These are phyloP conservation scores for Nezara viridula DNA, from an alignment of 2,888 invertebrate genomes.

Conservation along the genomic window DNA sequence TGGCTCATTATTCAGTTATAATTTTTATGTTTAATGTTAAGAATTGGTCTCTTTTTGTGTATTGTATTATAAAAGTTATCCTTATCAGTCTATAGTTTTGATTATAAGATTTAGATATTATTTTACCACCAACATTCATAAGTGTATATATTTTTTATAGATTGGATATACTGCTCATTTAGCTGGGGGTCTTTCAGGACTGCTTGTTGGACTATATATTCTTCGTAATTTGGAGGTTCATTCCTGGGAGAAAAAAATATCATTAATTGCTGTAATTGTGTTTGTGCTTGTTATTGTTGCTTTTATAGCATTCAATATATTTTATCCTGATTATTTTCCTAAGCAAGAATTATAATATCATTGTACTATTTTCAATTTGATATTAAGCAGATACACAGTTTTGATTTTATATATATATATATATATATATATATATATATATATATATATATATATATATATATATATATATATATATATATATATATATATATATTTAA, in stretches of 20 bases:
- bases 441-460: no score
- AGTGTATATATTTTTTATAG: conserved; percentile 68
- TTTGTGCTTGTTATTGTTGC: conserved; percentile 80
- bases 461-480: no score
- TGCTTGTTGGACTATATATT: conserved; percentile 85
- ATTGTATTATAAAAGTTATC: not conserved
- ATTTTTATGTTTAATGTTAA: no score
- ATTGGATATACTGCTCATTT: conserved; percentile 96
- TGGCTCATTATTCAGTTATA: no score
- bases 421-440: no score
- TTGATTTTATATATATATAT: no score
- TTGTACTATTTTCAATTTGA: not conserved
- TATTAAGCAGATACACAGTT: not conserved
- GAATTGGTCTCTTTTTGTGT: no score
- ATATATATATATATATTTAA: no score
- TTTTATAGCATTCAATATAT: conserved; percentile 81
- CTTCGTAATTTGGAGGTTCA: conserved; percentile 85
- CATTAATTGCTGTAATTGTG: conserved; percentile 84
- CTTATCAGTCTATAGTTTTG: not conserved
- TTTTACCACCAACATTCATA: not conserved
- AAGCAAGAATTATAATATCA: conserved; percentile 61
- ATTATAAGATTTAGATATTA: not conserved
- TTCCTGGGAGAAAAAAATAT: conserved; percentile 84
- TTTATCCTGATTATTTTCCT: conserved; percentile 75
- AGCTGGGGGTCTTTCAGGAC: conserved; percentile 90